Evolutionary conservation across 2,888 invertebrate genomes (phyloP), one percentile per base, ranked within the genome.

Genomic region (Cheilosia grossa): DNA sequence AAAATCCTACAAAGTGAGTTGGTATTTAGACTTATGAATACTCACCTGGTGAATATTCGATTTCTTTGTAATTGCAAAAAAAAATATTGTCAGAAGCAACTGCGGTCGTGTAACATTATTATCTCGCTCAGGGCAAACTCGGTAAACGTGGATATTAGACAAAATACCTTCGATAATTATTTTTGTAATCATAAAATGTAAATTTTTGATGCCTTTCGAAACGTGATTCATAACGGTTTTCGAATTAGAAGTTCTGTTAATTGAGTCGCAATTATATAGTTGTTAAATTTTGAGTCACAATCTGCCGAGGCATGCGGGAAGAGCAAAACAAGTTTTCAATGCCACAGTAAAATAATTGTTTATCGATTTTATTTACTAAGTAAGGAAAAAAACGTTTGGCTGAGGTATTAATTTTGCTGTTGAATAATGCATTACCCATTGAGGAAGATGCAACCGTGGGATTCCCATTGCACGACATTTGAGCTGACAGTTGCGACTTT

Each of bases 221-320:
- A n/a, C 19, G 44, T 70, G 58, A 58, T 70, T 47, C 58, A 70
- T 40, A 49, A 61, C 51, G 51, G 59, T 27, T 21, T 24, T n/a
- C 24, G 9, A 51, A 51, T 37, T 13, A 37, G n/a, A 33, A 15
- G 19, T n/a, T 15, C 37, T 9, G 37, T 37, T 72, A 13, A 24
- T 33, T 58, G 21, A 42, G 51, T 42, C 72, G 59, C 40, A 72
- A 30, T 61, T 53, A 21, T 2, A 21, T 21, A 5, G 9, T 24
- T 19, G 21, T 53, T 37, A n/a, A 10, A 42, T 47, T 19, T 49
- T 15, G 27, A 63, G 10, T 30, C 33, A 17, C 33, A 10, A 17
- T 3, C 37, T 37, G 4, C 37, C 9, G 15, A 59, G 13, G 19
- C 6, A 33, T 13, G 3, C n/a, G 19, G 15, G n/a, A 24, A 27